Conservation (phyloP, 2,113 vertebrate species). For the Microtus richardsoni region DNA sequence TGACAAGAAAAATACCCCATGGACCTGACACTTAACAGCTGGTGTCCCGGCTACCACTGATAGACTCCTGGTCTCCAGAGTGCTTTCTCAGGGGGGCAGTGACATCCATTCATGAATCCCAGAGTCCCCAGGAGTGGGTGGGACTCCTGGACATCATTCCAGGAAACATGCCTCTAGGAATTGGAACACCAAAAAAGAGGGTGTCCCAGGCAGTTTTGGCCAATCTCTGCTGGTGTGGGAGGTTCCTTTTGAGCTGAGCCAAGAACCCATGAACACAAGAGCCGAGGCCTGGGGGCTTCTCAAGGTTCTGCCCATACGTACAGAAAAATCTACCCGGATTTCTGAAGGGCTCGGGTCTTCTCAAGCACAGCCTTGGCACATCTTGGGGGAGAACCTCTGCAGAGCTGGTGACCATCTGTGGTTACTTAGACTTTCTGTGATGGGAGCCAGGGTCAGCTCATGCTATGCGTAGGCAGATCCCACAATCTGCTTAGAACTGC, state of each 20-base stretch:
- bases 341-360: not conserved
- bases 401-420: accelerated
- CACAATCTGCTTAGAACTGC: too few relatives aligned
- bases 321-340: accelerated
- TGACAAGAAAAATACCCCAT: not conserved
- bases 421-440: too few relatives aligned
- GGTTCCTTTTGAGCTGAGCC: not conserved
- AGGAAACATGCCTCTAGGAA: not conserved
- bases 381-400: not conserved
- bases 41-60: not conserved
- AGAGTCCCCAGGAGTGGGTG: not conserved
- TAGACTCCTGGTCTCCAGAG: not conserved
- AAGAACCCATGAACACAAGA: not conserved
- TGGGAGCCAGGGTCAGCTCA: too few relatives aligned
- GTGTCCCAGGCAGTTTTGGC: not conserved
- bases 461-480: not conserved
- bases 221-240: too few relatives aligned
- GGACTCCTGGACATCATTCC: not conserved
- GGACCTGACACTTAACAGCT: not conserved
- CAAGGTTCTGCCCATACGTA: not conserved
- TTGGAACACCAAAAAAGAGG: not conserved
- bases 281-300: too few relatives aligned
- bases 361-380: not conserved
- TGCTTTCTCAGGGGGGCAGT: not conserved
- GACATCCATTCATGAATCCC: not conserved